These are phyloP conservation scores for Cebus imitator DNA, from an alignment of 2,113 vertebrate genomes.

Conservation along the genomic window DNA sequence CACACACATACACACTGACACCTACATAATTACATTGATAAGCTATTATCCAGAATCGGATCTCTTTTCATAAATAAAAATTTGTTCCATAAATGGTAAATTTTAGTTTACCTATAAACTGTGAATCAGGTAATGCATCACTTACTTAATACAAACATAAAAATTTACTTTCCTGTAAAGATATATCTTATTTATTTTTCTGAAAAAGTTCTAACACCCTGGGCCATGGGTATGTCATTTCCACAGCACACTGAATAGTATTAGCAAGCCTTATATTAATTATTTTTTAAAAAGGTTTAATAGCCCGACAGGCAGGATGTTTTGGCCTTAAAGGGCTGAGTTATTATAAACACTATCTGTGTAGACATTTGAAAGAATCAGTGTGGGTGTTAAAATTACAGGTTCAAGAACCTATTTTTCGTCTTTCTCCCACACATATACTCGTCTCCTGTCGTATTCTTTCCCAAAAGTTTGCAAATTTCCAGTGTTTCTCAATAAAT, in stretches of 20 bases:
- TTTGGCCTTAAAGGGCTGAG: constrained; percentile 71
- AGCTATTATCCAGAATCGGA: constrained; percentile 2
- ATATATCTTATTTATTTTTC: constrained; percentile 34
- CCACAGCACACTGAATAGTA: neutral
- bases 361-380: constrained; percentile 83
- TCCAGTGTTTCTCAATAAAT: constrained; percentile 69
- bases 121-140: neutral
- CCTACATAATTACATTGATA: neutral
- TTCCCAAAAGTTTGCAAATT: constrained; percentile 77
- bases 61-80: neutral
- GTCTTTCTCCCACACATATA: constrained; percentile 80
- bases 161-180: constrained; percentile 11
- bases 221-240: neutral
- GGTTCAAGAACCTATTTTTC: constrained; percentile 84
- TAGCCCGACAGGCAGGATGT: constrained; percentile 50
- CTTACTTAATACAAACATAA: constrained; percentile 13
- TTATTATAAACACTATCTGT: constrained; percentile 77
- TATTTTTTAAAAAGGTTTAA: constrained; percentile 70
- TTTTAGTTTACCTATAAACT: neutral
- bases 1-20: neutral
- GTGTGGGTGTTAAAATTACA: constrained; percentile 85
- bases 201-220: constrained; percentile 12
- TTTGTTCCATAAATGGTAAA: neutral
- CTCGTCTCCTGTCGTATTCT: constrained; percentile 81
- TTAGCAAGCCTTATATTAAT: constrained; percentile 28